Percentiles rank a stretch among this genome's conserved stretches.
Evolutionary conservation across 1,140 invertebrate genomes (phyloP).

Genomic region (Tetragonula clypearis): DNA sequence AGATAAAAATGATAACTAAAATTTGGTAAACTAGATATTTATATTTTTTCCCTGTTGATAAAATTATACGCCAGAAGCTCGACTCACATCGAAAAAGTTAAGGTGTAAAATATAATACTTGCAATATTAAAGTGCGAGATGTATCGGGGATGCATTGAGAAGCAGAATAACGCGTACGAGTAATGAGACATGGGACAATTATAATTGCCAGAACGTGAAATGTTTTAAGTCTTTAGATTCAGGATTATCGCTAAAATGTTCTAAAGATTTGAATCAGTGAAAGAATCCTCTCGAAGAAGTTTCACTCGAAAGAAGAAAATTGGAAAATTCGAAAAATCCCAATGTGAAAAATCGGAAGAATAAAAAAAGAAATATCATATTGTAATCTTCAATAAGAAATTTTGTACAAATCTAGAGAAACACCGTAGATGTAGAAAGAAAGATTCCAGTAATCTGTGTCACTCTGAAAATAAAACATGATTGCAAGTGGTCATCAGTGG

Average conservation of each 20-base stretch:
- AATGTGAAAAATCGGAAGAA: not conserved
- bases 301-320: not conserved
- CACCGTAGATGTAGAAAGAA: not conserved
- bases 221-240: not conserved
- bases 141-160: no score
- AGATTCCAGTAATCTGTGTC: not conserved
- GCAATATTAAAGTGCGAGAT: no score
- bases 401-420: no score
- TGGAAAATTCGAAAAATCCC: no score
- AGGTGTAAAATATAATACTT: no score
- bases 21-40: no score
- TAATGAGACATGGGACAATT: no score
- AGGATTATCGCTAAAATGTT: not conserved
- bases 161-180: no score
- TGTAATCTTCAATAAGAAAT: not conserved
- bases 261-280: not conserved
- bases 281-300: not conserved
- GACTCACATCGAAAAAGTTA: no score
- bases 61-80: no score
- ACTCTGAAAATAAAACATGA: conserved; percentile 13
- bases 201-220: not conserved
- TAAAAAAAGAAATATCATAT: not conserved
- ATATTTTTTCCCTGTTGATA: no score
- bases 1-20: no score
- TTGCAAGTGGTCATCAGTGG: conserved; percentile 39